A percentile compares a stretch with the other conserved stretches of the same genome.
phyloP scores from a whole-genome alignment of 2,113 vertebrate species.

The Eolophus roseicapilla region DNA sequence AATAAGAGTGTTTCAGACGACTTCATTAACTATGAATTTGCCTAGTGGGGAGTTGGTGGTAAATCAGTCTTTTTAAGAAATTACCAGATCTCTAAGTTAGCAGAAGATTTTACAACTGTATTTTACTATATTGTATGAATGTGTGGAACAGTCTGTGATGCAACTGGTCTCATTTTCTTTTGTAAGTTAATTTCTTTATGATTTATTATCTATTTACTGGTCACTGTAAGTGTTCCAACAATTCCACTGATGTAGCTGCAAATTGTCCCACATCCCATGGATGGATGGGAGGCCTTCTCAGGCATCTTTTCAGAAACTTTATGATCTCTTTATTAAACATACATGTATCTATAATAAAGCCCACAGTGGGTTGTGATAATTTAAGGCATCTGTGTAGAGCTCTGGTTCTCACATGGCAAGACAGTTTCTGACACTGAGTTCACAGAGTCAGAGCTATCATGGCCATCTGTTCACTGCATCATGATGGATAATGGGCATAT shows the following conservation, averaged over 20 bases:
- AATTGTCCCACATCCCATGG: background rate
- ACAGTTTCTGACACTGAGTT: background rate
- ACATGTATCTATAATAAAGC: rapidly evolving
- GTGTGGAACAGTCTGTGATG: background rate
- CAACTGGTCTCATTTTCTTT: background rate
- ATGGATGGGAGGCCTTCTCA: background rate
- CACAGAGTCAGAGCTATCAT: background rate
- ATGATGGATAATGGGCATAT: rapidly evolving
- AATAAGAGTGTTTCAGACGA: background rate
- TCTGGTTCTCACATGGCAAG: background rate
- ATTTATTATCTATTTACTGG: background rate
- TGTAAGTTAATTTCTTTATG: background rate
- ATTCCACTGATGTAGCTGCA: background rate
- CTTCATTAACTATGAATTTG: background rate
- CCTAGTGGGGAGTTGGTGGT: background rate
- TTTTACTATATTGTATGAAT: background rate
- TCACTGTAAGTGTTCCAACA: background rate
- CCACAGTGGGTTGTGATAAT: background rate
- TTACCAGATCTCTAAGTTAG: background rate
- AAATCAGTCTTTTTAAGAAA: background rate
- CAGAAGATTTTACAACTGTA: background rate
- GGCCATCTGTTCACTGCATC: background rate
- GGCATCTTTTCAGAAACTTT: background rate
- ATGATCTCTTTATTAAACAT: background rate
- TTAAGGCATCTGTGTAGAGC: background rate